A percentile compares a stretch with the other conserved stretches of the same genome.
Evolutionary conservation across 2,888 invertebrate genomes (phyloP).

Genomic region (Pyrrhosoma nymphula): DNA sequence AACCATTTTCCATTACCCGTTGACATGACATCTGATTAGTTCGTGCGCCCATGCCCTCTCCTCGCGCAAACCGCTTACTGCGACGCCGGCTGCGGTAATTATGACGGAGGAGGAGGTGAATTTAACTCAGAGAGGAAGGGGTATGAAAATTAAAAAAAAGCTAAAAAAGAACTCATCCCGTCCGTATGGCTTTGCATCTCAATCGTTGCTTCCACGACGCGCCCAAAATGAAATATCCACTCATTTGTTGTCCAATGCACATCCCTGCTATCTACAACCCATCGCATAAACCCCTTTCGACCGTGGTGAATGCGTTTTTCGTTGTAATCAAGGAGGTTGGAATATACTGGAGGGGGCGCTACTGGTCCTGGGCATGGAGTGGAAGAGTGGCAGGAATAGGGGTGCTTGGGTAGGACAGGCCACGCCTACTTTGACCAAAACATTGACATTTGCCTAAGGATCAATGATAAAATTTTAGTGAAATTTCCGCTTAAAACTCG

Average conservation of each 20-base stretch:
- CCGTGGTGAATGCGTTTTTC: too few relatives aligned
- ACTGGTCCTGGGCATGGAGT: too few relatives aligned
- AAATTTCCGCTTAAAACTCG: too few relatives aligned
- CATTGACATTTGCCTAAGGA: too few relatives aligned
- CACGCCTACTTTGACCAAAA: too few relatives aligned
- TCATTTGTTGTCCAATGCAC: not conserved
- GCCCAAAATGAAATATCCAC: not conserved
- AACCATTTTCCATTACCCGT: constrained; percentile 1
- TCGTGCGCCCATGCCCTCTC: not conserved
- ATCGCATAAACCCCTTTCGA: not conserved
- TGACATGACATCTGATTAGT: constrained; percentile 24
- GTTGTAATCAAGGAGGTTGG: too few relatives aligned
- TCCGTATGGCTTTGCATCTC: not conserved
- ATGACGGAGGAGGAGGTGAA: not conserved
- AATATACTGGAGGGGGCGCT: too few relatives aligned
- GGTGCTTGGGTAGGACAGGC: too few relatives aligned
- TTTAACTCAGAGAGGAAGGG: not conserved
- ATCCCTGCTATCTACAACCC: not conserved
- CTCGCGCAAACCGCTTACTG: not conserved
- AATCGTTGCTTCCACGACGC: not conserved
- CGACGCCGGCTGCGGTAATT: not conserved
- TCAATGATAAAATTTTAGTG: too few relatives aligned
- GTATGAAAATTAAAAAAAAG: not conserved
- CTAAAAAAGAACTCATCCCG: not conserved
- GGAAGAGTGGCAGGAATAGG: too few relatives aligned